Conservation (phyloP, 2,113 vertebrate genomes). For the Siphamia tubifer region DNA sequence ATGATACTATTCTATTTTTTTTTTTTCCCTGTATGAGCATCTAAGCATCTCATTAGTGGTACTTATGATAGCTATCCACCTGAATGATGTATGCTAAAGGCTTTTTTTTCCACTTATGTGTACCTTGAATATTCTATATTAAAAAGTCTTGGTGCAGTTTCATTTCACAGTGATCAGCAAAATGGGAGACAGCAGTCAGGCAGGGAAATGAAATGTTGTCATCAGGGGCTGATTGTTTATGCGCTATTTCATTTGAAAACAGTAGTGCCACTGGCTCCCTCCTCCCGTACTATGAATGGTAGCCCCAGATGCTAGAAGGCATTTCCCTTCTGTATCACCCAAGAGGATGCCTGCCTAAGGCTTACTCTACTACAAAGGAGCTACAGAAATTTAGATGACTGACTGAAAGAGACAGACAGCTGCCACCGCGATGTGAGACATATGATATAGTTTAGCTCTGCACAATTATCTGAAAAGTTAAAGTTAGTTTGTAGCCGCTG, state of each 20-base stretch:
- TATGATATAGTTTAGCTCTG: slow-evolving; percentile 8
- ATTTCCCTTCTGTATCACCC: slow-evolving; percentile 47
- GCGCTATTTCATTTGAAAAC: slow-evolving; percentile 58
- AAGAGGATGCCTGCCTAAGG: slow-evolving; percentile 56
- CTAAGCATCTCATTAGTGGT: slow-evolving; percentile 23
- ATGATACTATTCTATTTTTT: too few species aligned
- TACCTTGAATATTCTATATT: slow-evolving; percentile 34
- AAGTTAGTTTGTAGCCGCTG: slow-evolving; percentile 1
- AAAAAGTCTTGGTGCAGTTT: slow-evolving; percentile 32
- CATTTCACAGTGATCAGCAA: slow-evolving; percentile 58
- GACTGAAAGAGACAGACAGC: not conserved
- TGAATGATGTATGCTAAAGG: slow-evolving; percentile 32
- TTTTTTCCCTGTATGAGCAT: slow-evolving; percentile 1
- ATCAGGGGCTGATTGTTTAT: slow-evolving; percentile 58
- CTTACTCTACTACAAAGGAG: slow-evolving; percentile 29
- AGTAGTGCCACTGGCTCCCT: slow-evolving; percentile 35
- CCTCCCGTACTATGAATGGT: slow-evolving; percentile 20
- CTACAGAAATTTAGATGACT: not conserved
- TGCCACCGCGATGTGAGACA: slow-evolving; percentile 17
- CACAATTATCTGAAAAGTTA: not conserved
- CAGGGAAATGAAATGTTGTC: slow-evolving; percentile 57
- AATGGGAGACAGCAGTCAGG: slow-evolving; percentile 45
- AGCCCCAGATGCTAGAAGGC: slow-evolving; percentile 42
- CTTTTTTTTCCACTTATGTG: slow-evolving; percentile 5
- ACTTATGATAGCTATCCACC: slow-evolving; percentile 13